Evolutionary conservation across 2,797 vertebrate species (phyloP).

Genomic region (Enteromius viviparus): DNA sequence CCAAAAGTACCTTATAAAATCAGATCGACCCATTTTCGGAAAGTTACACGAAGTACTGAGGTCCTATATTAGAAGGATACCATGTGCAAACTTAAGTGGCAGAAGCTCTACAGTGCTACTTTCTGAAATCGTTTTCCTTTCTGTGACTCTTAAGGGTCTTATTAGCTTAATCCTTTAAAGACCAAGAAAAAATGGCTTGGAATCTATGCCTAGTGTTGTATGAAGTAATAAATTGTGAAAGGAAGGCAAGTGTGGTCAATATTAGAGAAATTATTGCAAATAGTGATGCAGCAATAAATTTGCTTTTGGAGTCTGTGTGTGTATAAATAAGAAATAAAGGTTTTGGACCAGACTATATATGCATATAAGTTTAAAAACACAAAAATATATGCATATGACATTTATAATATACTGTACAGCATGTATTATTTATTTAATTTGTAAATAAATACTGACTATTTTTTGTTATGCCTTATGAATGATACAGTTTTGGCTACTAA

Average conservation of each 20-base stretch:
- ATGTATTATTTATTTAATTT: background rate
- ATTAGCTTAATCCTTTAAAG: conserved; percentile 43
- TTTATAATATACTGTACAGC: no score
- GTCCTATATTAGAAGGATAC: conserved; percentile 32
- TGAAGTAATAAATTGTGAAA: conserved; percentile 4
- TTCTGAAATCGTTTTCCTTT: conserved; percentile 1
- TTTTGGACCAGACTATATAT: no score
- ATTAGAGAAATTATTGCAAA: background rate
- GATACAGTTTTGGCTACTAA: background rate
- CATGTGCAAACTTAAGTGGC: conserved; percentile 37
- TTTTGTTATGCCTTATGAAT: background rate
- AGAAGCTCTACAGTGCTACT: conserved; percentile 18
- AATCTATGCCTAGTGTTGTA: conserved; percentile 16
- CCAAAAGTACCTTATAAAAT: conserved; percentile 61
- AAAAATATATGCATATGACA: no score
- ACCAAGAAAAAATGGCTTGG: conserved; percentile 14
- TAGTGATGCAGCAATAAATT: background rate
- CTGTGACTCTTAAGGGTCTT: conserved; percentile 25
- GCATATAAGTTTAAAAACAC: no score
- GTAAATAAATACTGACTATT: background rate
- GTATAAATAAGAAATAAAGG: no score
- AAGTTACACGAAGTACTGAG: conserved; percentile 32
- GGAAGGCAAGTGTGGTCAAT: background rate
- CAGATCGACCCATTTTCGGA: conserved; percentile 52
- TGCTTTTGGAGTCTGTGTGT: background rate